Conservation (phyloP, 1,140 invertebrate genomes). For the Brachionus rotundiformis region DNA sequence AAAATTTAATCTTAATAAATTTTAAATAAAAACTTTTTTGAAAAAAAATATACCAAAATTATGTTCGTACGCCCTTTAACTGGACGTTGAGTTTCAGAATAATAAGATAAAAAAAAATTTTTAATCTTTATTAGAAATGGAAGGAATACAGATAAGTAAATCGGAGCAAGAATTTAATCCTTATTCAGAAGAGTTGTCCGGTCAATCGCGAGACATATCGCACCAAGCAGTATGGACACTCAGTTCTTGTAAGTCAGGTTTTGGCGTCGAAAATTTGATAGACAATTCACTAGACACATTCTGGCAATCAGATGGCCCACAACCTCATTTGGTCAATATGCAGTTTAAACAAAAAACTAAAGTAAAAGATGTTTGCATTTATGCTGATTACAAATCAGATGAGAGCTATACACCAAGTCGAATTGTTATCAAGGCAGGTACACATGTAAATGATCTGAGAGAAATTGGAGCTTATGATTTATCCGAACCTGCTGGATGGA, state of each 20-base stretch:
- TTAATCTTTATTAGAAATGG: slow-evolving; percentile 10
- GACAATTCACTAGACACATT: slow-evolving; percentile 94
- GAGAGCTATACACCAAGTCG: slow-evolving; percentile 92
- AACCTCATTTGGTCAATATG: slow-evolving; percentile 95
- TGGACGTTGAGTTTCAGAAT: slow-evolving; percentile 21
- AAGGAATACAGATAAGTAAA: slow-evolving; percentile 43
- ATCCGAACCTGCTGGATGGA: slow-evolving; percentile 91
- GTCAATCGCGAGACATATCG: slow-evolving; percentile 47
- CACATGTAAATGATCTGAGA: slow-evolving; percentile 95
- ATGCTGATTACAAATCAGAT: slow-evolving; percentile 95
- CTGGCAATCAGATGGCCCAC: slow-evolving; percentile 97
- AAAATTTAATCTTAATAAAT: slow-evolving; percentile 12
- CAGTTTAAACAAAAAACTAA: slow-evolving; percentile 94
- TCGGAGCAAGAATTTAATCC: slow-evolving; percentile 37
- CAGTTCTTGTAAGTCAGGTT: slow-evolving; percentile 97
- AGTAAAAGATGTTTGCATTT: slow-evolving; percentile 90
- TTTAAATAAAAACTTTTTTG: background rate
- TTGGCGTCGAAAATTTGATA: slow-evolving; percentile 92
- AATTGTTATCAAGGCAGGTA: slow-evolving; percentile 89
- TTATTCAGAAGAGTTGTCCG: slow-evolving; percentile 33
- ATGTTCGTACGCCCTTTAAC: background rate
- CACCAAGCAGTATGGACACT: slow-evolving; percentile 93
- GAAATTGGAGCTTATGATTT: slow-evolving; percentile 92
- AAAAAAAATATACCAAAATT: background rate
- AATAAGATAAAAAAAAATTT: background rate